Percentiles rank a stretch among this genome's conserved stretches.
These are phyloP conservation scores for Prionailurus bengalensis DNA, from an alignment of 2,113 vertebrate genomes.

Conservation along the genomic window DNA sequence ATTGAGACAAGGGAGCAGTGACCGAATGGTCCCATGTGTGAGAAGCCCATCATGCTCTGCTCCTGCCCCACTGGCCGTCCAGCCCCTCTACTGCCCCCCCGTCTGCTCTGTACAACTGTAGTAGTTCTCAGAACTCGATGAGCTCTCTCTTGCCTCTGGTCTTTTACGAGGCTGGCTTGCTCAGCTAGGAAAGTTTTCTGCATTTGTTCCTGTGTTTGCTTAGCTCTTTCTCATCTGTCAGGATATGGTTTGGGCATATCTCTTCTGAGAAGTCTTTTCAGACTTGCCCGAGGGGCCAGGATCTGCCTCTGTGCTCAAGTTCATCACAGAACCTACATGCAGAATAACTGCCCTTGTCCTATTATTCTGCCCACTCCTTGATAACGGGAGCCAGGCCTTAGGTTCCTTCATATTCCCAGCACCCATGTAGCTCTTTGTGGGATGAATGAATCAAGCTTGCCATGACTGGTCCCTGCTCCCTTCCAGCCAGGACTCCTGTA, in stretches of 20 bases:
- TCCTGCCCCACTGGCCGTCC: fast-evolving
- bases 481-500: not conserved
- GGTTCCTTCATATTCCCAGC: not conserved
- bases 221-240: not conserved
- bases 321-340: not conserved
- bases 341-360: not conserved
- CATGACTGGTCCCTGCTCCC: not conserved
- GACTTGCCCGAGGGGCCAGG: not conserved
- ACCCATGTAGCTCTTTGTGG: not conserved
- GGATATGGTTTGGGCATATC: not conserved
- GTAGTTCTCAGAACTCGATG: not conserved
- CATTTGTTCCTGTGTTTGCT: not conserved
- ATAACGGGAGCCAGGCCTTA: not conserved
- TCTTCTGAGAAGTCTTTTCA: not conserved
- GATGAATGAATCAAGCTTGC: not conserved
- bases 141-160: not conserved
- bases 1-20: not conserved
- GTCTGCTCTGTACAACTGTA: not conserved
- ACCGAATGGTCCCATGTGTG: not conserved
- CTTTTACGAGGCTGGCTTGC: not conserved
- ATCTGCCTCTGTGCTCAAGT: not conserved
- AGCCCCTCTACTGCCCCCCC: not conserved
- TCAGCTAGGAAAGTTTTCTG: not conserved
- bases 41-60: not conserved
- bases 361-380: not conserved